Base-by-base conservation (phyloP, 2,888 invertebrate genomes). In the Ypsolopha scabrella region DNA sequence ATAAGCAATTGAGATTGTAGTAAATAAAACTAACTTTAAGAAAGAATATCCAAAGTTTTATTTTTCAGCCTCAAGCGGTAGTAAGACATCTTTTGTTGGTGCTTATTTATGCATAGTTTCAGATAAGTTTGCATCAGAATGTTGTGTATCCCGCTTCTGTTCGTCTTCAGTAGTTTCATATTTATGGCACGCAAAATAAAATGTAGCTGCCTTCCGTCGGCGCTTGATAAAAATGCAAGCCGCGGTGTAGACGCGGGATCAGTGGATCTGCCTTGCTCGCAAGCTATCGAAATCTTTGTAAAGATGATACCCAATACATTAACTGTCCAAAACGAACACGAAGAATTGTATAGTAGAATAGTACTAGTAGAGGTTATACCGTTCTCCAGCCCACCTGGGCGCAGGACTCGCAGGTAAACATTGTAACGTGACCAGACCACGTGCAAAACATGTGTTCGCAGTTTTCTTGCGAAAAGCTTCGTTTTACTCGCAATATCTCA, bases 181-280 rank as follows among this genome's bases (percentile, higher is more conserved):
- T 85, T 83, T 85, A 85, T 82, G 72, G 70, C 79, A 79, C 75
- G 81, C 76, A 81, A 75, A 80, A 81, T 80, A 82, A 82, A 82
- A 81, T 81, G 80, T 76, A 63, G 73, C 73, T 72, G 71, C 71
- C 68, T 73, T 75, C 77, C 76, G 71, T 70, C 77, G 74, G 73
- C 72, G 70, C 65, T 77, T 81, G 79, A 83, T 85, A 86, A 83
- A 85, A 85, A 86, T 83, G 81, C 83, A 82, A 82, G 81, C 80
- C 73, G 67, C 71, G 64, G 73, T 78, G 67, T 71, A 64, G 74
- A 80, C 75, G 75, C 73, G 59, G 79, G 81, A 75, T 67, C 14
- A 37, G 37, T 3, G 37, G 14, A 43, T 6, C n/a, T n/a, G 38
- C 3, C 43, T 43, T 14, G 14, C 13, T 14, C 43, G 13, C 8